A percentile compares a stretch with the other conserved stretches of the same genome.
These are phyloP conservation scores for Caenorhabditis inopinata DNA, from an alignment of 1,140 invertebrate genomes.

Conservation along the genomic window DNA sequence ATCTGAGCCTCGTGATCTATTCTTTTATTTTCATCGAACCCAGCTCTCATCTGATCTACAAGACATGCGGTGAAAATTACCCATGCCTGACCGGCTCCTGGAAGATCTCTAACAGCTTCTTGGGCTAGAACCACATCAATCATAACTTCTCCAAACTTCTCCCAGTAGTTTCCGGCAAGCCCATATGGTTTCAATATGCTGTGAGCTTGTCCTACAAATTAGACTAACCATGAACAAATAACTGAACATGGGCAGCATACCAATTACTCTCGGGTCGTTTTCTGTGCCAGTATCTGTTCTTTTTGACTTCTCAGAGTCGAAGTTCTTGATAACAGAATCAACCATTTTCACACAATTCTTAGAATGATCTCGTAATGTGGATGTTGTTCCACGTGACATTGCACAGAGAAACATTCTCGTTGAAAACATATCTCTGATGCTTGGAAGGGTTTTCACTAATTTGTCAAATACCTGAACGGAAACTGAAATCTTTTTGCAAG, in stretches of 20 bases:
- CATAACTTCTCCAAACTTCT: conserved; percentile 64
- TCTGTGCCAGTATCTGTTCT: conserved; percentile 58
- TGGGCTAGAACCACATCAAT: conserved; percentile 64
- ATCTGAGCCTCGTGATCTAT: background rate
- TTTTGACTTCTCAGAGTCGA: conserved; percentile 59
- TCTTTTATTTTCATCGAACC: conserved; percentile 35
- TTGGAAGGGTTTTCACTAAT: conserved; percentile 51
- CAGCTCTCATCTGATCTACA: conserved; percentile 56
- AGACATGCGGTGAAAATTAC: conserved; percentile 64
- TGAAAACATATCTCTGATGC: conserved; percentile 64
- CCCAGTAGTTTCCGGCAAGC: conserved; percentile 57
- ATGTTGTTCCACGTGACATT: conserved; percentile 56
- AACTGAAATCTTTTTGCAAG: background rate
- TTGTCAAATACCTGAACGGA: conserved; percentile 52
- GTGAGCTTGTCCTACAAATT: conserved; percentile 53
- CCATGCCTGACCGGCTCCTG: conserved; percentile 65
- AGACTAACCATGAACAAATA: background rate
- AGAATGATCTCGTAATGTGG: conserved; percentile 60
- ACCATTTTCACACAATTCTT: conserved; percentile 60
- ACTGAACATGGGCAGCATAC: background rate
- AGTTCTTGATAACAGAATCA: conserved; percentile 60
- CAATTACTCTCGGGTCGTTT: conserved; percentile 50
- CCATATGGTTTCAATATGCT: conserved; percentile 62
- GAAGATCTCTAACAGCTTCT: conserved; percentile 64
- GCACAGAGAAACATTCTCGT: conserved; percentile 63